Evolutionary conservation across 2,113 vertebrate genomes (phyloP).

Genomic region (Beaufortia kweichowensis): DNA sequence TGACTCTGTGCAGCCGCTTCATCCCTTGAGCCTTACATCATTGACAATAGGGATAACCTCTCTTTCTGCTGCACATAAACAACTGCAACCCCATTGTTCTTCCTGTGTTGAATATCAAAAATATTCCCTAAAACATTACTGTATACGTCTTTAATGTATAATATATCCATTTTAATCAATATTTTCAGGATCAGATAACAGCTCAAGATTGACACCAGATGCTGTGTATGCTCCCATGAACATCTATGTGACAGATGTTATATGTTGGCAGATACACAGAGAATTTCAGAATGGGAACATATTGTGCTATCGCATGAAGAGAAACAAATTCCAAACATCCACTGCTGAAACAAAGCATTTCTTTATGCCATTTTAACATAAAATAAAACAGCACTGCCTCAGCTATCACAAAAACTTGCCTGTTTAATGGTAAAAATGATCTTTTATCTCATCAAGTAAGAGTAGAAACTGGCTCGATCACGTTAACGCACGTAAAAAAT

Average conservation of each 20-base stretch:
- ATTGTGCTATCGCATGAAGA: neutral
- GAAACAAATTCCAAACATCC: neutral
- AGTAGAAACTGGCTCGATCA: neutral
- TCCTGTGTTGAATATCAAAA: neutral
- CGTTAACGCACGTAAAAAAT: neutral
- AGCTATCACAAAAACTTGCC: neutral
- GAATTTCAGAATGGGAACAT: neutral
- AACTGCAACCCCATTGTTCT: constrained; percentile 1
- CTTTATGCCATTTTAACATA: neutral
- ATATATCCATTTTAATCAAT: neutral
- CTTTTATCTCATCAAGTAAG: neutral
- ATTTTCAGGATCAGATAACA: neutral
- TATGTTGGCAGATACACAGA: constrained; percentile 17
- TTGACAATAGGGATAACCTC: constrained; percentile 20
- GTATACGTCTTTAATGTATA: neutral
- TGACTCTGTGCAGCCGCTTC: constrained; percentile 45
- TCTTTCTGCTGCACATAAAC: constrained; percentile 20
- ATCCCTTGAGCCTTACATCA: constrained; percentile 54
- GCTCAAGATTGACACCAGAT: constrained; percentile 21
- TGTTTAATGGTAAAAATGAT: neutral
- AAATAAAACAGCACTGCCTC: neutral
- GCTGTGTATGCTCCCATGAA: neutral
- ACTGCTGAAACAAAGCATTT: neutral
- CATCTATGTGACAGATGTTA: constrained; percentile 27
- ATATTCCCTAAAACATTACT: neutral